A percentile compares a stretch with the other conserved stretches of the same genome.
These are phyloP conservation scores for Meta bourneti DNA, from an alignment of 2,888 invertebrate genomes.

Conservation along the genomic window DNA sequence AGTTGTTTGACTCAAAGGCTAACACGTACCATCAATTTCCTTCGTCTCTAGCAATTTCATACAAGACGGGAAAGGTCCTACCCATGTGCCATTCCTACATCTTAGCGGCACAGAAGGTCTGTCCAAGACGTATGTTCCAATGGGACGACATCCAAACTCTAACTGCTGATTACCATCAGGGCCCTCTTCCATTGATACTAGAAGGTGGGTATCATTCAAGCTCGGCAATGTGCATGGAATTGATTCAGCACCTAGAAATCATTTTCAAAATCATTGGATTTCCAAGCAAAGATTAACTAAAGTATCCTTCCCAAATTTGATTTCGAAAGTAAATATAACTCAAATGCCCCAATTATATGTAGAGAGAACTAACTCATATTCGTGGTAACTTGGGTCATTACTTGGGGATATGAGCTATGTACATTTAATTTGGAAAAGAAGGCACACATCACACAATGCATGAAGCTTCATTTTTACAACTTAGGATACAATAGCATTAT, in stretches of 20 bases:
- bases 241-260: background rate
- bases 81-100: conserved; percentile 29
- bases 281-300: too few relatives aligned
- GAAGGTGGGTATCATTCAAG: conserved; percentile 12
- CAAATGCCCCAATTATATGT: too few relatives aligned
- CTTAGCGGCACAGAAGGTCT: background rate
- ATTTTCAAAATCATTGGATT: too few relatives aligned
- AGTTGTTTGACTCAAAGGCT: background rate
- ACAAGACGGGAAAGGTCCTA: conserved; percentile 29
- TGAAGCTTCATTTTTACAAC: too few relatives aligned
- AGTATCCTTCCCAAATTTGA: too few relatives aligned
- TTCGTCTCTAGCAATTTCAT: background rate
- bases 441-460: too few relatives aligned
- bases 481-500: too few relatives aligned
- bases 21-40: conserved; percentile 15
- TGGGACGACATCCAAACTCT: conserved; percentile 38
- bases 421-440: too few relatives aligned
- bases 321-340: too few relatives aligned
- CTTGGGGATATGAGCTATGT: too few relatives aligned
- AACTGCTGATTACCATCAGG: background rate
- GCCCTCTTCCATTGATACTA: background rate
- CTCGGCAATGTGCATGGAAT: conserved; percentile 12
- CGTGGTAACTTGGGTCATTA: too few relatives aligned
- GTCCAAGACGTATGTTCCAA: conserved; percentile 37
- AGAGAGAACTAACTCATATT: too few relatives aligned